Percentiles rank a stretch among this genome's conserved stretches.
These are phyloP conservation scores for Rotaria sp. DNA, from an alignment of 2,888 invertebrate species.

Conservation along the genomic window DNA sequence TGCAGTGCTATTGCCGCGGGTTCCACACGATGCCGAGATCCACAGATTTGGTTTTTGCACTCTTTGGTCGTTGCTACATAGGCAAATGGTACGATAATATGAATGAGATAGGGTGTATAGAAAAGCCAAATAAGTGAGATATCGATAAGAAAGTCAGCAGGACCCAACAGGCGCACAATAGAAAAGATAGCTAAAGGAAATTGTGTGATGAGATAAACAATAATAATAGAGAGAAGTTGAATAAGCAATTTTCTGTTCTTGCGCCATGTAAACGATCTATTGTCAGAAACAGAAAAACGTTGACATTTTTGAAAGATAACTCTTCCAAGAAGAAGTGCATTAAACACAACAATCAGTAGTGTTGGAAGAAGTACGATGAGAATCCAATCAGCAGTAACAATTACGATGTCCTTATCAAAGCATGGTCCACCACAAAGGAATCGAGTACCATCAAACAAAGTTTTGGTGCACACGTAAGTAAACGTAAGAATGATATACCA, in stretches of 20 bases:
- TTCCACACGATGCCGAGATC: not conserved
- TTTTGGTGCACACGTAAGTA: not conserved
- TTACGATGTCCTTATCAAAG: not conserved
- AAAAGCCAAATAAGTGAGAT: not conserved
- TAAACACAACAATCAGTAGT: not conserved
- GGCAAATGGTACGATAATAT: not conserved
- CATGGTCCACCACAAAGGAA: not conserved
- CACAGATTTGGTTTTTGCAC: not conserved
- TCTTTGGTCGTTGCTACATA: not conserved
- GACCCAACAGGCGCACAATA: not conserved
- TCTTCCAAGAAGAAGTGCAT: not conserved
- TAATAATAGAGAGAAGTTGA: not conserved
- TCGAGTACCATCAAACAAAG: not conserved
- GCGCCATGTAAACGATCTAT: not conserved
- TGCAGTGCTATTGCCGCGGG: not conserved
- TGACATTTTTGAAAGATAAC: not conserved
- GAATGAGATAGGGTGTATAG: not conserved
- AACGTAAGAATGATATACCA: not conserved
- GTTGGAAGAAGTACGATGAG: not conserved
- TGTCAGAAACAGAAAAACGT: not conserved
- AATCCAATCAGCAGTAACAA: not conserved
- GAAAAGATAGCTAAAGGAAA: not conserved
- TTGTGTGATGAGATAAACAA: not conserved
- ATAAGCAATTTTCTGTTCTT: not conserved
- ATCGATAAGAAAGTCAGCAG: not conserved